Conservation (phyloP, 2,797 vertebrate genomes). For the Scomberomorus guttatus region DNA sequence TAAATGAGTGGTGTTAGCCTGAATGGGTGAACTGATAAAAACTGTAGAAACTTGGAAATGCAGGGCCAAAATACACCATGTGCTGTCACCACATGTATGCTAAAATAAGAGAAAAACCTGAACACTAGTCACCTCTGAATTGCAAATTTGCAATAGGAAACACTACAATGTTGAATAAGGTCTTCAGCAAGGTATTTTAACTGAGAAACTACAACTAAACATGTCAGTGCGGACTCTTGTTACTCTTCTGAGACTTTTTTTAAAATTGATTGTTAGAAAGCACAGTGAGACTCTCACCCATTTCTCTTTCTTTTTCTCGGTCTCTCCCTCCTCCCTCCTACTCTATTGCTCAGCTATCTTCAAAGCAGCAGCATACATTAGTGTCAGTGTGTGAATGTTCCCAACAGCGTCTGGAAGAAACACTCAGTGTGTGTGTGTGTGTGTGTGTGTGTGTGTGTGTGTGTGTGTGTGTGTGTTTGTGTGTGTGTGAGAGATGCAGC, state of each 20-base stretch:
- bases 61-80: not conserved
- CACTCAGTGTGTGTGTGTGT: constrained; percentile 13
- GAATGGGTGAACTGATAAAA: too few species aligned
- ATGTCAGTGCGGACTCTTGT: not conserved
- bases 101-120: too few species aligned
- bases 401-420: constrained; percentile 25
- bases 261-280: constrained; percentile 37
- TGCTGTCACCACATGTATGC: not conserved
- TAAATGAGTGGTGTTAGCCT: too few species aligned
- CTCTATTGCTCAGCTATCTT: constrained; percentile 54
- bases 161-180: too few species aligned
- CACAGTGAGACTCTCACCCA: constrained; percentile 14
- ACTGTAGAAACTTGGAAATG: too few species aligned
- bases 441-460: constrained; percentile 23
- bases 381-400: constrained; percentile 50
- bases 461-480: constrained; percentile 16
- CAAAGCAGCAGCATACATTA: constrained; percentile 69
- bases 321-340: constrained; percentile 11
- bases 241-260: constrained; percentile 9
- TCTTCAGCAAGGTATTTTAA: not conserved
- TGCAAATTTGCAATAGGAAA: too few species aligned
- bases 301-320: constrained; percentile 2
- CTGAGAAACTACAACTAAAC: not conserved
- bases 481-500: constrained; percentile 3
- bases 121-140: too few species aligned